Percentiles rank a stretch among this genome's conserved stretches.
phyloP scores from a whole-genome alignment of 2,113 vertebrate species.

The Bubo bubo region DNA sequence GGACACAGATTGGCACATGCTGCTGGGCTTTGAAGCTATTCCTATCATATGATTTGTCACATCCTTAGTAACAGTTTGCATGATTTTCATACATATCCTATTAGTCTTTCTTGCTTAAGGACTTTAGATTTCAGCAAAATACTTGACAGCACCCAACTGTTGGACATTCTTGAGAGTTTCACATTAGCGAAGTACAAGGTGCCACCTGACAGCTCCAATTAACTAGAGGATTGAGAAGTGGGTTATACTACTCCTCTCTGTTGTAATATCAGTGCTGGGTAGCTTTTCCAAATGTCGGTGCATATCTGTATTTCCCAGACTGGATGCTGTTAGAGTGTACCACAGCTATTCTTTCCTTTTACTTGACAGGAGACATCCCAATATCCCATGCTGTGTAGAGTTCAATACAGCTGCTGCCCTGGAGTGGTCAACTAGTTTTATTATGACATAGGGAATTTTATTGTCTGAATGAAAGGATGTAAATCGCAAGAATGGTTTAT shows the following conservation, averaged over 20 bases:
- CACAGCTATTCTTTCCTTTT: neutral
- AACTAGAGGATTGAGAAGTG: conserved; percentile 30
- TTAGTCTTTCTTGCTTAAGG: conserved; percentile 59
- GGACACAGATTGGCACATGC: conserved; percentile 58
- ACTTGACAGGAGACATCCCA: neutral
- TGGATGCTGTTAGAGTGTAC: neutral
- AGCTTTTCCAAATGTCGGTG: neutral
- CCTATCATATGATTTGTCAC: conserved; percentile 52
- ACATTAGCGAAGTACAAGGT: conserved; percentile 18
- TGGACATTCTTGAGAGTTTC: conserved; percentile 48
- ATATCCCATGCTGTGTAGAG: neutral
- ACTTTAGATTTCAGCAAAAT: conserved; percentile 52
- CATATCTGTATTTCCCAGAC: neutral
- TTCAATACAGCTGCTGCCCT: neutral
- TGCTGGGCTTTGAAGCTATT: conserved; percentile 65
- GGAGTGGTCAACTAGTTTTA: neutral
- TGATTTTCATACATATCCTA: conserved; percentile 49
- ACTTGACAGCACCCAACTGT: conserved; percentile 65
- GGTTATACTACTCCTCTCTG: neutral
- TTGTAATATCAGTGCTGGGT: neutral
- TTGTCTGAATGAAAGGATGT: neutral
- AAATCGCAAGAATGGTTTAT: neutral
- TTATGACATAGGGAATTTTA: neutral
- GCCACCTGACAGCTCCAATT: conserved; percentile 47
- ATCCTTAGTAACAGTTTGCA: conserved; percentile 32